Percentiles rank a stretch among this genome's conserved stretches.
phyloP scores from a whole-genome alignment of 1,140 invertebrate species.

The Drosophila lowei region DNA sequence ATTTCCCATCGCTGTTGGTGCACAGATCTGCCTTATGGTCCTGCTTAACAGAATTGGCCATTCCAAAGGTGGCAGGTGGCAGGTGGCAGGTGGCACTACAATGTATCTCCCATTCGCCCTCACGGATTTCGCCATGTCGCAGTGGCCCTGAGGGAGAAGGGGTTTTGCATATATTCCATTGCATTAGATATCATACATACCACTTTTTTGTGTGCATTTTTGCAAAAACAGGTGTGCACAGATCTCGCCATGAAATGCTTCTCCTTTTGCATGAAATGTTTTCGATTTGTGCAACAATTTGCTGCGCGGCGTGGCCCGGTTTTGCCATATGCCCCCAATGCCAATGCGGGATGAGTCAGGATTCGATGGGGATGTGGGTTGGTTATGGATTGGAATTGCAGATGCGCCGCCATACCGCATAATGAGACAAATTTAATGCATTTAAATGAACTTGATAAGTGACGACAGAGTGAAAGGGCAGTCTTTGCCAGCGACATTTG shows the following conservation, averaged over 20 bases:
- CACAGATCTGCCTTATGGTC: too few species aligned
- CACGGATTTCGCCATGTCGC: too few species aligned
- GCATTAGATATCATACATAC: too few species aligned
- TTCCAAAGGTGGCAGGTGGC: too few species aligned
- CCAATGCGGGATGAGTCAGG: slow-evolving; percentile 14
- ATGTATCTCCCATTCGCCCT: too few species aligned
- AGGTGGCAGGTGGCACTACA: too few species aligned
- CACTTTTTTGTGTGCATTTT: too few species aligned
- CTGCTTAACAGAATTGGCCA: too few species aligned
- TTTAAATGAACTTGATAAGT: slow-evolving; percentile 75
- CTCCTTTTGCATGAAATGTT: slow-evolving; percentile 38
- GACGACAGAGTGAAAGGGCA: slow-evolving; percentile 24
- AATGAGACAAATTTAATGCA: slow-evolving; percentile 61
- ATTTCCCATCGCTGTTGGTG: too few species aligned
- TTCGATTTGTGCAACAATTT: slow-evolving; percentile 59
- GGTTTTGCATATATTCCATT: too few species aligned
- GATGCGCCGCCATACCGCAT: slow-evolving; percentile 38
- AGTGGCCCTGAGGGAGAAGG: too few species aligned
- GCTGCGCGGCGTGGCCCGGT: slow-evolving; percentile 62
- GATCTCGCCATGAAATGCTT: slow-evolving; percentile 22
- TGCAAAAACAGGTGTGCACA: slow-evolving; percentile 21
- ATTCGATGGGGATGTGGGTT: not conserved
- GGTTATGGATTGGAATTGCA: slow-evolving; percentile 28
- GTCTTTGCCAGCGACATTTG: slow-evolving; percentile 14
- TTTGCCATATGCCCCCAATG: slow-evolving; percentile 58